Evolutionary conservation across 2,888 invertebrate species (phyloP), one percentile per base, ranked within the genome.

Genomic region (Zhengitettix transpicula): DNA sequence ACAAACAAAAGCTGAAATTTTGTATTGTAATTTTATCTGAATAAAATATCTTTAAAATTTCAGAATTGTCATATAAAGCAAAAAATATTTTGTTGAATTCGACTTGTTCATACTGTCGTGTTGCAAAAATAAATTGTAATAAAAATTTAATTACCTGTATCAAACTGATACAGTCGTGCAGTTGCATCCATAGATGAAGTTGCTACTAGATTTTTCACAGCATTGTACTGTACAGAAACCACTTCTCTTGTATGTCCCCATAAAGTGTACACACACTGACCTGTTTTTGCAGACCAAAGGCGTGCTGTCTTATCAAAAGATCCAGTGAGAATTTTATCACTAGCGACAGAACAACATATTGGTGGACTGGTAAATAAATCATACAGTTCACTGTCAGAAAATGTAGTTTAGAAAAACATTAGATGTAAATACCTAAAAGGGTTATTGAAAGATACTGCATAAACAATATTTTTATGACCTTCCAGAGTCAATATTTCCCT

Each of bases 401-500:
- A 14, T 53, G 1, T 28, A 54, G 17, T 56, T 56, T 51, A 15
- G 10, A 40, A 71, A 47, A 47, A 47, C 28, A 28, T 28, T 7
- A 28, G 28, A 2, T 51, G 16, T 14, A 77, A n/a, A 75, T 69
- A 88, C 89, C 87, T 87, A 65, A 77, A 74, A 10, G 88, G 86
- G 67, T 84, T 84, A 72, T 88, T 89, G 71, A 85, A 89, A 55
- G 80, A 80, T 51, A 89, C 87, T 11, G 86, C 81, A 72, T 87
- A 89, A 11, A 90, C 89, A 58, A 88, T 88, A 73, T 89, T 89
- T 66, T 83, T 81, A 67, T 90, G 90, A 16, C 88, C 88, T 42
- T 79, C 73, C 47, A 90, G 77, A 9, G 84, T 81, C 69, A 80
- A 78, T 67, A 84, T 72, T 70, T 87, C 85, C 62, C 75, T 77